Base-by-base conservation (phyloP, 2,797 vertebrate species). In the Bufotes viridis region DNA sequence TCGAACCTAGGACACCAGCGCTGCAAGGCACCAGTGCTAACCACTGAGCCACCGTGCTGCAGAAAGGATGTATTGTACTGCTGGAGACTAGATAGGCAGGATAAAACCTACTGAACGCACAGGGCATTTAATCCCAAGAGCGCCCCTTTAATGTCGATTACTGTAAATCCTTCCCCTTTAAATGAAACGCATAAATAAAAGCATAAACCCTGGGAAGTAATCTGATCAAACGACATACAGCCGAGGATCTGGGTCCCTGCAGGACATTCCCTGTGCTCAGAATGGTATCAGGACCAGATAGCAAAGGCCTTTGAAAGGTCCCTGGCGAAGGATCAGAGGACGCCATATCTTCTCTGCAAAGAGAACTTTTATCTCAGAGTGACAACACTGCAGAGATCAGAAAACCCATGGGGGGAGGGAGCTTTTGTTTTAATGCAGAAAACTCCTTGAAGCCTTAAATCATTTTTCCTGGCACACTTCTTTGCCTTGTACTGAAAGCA, bases 301-400 rank as follows among this genome's bases (percentile, higher is more conserved):
- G 55, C 20, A 53, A 78, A 78, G 75, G 51, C 75, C 75, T 78
- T 15, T 78, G 49, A 78, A 55, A 53, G 75, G 75, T 78, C 75
- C 8, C 75, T 17, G 1, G 75, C 8, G 75, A 24, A 0, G 24
- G 49, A 78, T 55, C 75, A 24, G 22, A 78, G 75, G 49, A 53
- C 18, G 74, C 49, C 1, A 24, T n/a, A 55, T n/a, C 20, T 22
- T 24, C 6, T 15, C 11, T 10, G 29, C 3, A 8, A 13, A 51
- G 29, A 51, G 42, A 6, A 74, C 22, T 74, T 49, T 42, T 42
- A 18, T 49, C 20, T 74, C 29, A 51, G 18, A 53, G 15, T 2
- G 10, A 76, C 15, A 20, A 78, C 22, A 55, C 74, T 15, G 22
- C 22, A 55, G 7, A 42, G 4, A 51, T 22, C 34, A 20, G 51